phyloP scores from a whole-genome alignment of 1,140 invertebrate species.

The Drosophila busckii region DNA sequence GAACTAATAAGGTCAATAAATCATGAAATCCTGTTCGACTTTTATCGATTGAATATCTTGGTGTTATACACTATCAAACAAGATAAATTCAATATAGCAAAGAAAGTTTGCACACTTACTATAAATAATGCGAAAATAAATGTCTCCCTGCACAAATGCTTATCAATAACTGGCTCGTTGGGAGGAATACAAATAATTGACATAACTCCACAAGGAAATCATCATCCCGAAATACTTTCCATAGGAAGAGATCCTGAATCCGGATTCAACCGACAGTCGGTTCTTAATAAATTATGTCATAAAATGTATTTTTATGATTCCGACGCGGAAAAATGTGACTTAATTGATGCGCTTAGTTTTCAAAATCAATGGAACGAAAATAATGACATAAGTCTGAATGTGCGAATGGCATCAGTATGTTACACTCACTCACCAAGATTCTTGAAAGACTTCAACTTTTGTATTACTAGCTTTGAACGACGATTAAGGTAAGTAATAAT shows the following conservation, averaged over 20 bases:
- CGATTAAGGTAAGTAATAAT: constrained; percentile 79
- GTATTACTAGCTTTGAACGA: constrained; percentile 86
- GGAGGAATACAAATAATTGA: constrained; percentile 95
- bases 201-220: constrained; percentile 89
- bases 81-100: constrained; percentile 85
- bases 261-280: constrained; percentile 37
- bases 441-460: constrained; percentile 91
- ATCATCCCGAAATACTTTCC: constrained; percentile 91
- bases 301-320: constrained; percentile 79
- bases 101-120: constrained; percentile 96
- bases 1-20: constrained; percentile 17
- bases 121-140: constrained; percentile 94
- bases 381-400: constrained; percentile 80
- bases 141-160: constrained; percentile 86
- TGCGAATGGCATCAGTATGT: constrained; percentile 94
- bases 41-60: constrained; percentile 93
- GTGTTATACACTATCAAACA: constrained; percentile 88
- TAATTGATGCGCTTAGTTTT: constrained; percentile 84
- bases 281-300: constrained; percentile 77
- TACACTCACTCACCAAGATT: constrained; percentile 94
- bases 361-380: constrained; percentile 81
- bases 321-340: constrained; percentile 39
- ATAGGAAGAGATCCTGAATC: constrained; percentile 88
- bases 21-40: constrained; percentile 92
- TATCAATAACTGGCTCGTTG: constrained; percentile 89